phyloP scores from a whole-genome alignment of 2,888 invertebrate species.

The Zaprionus lineosus region DNA sequence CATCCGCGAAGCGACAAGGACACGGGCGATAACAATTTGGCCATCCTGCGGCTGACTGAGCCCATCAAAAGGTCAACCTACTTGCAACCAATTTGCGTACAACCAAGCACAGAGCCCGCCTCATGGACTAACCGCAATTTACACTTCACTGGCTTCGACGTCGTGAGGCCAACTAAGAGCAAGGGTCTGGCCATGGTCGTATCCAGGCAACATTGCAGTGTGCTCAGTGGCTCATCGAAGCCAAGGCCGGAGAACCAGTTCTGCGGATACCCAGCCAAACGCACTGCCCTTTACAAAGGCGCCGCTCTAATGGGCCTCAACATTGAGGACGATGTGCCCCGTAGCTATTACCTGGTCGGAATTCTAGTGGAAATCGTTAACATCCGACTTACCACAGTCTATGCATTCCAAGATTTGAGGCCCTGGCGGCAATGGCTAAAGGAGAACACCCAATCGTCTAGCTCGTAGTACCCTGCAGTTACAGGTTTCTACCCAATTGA shows the following conservation, averaged over 20 bases:
- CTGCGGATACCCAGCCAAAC: conserved; percentile 42
- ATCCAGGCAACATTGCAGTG: conserved; percentile 31
- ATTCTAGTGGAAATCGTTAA: conserved; percentile 21
- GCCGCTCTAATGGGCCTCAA: conserved; percentile 43
- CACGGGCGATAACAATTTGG: conserved; percentile 53
- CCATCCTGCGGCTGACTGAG: conserved; percentile 37
- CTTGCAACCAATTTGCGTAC: conserved; percentile 50
- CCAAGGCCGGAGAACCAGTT: conserved; percentile 44
- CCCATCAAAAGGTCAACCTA: conserved; percentile 37
- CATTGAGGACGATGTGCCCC: conserved; percentile 35
- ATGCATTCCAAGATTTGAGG: conserved; percentile 42
- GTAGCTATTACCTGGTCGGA: conserved; percentile 48
- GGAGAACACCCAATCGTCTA: conserved; percentile 11
- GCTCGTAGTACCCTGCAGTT: background rate
- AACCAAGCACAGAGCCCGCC: conserved; percentile 20
- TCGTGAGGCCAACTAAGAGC: conserved; percentile 6
- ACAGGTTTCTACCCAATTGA: no score
- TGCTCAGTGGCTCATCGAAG: conserved; percentile 1
- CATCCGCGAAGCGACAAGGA: conserved; percentile 52
- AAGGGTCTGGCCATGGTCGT: conserved; percentile 40
- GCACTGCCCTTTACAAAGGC: conserved; percentile 38
- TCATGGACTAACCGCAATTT: conserved; percentile 45
- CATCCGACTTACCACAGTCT: conserved; percentile 2
- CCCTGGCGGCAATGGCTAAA: conserved; percentile 43
- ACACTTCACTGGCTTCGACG: conserved; percentile 49